Evolutionary conservation across 1,140 invertebrate genomes (phyloP).

Genomic region (Drosophila nannoptera): DNA sequence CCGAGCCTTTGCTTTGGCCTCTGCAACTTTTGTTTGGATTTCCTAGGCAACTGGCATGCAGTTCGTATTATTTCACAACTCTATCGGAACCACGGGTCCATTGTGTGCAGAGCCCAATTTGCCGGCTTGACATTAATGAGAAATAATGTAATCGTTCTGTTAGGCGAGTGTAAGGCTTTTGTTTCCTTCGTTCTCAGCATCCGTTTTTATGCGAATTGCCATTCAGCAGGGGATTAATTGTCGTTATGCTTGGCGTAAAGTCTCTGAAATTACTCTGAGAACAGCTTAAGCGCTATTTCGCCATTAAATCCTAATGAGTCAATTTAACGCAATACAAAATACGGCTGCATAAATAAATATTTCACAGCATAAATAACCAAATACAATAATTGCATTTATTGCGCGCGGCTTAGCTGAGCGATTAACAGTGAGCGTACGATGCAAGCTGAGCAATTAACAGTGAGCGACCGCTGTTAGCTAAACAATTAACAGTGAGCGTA

Average conservation of each 20-base stretch:
- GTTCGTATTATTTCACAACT: neutral
- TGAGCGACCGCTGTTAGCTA: neutral
- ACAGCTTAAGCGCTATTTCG: neutral
- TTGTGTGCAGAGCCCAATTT: conserved; percentile 49
- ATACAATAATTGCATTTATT: conserved; percentile 56
- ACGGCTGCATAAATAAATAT: conserved; percentile 36
- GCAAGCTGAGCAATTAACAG: neutral
- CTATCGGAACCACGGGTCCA: conserved; percentile 18
- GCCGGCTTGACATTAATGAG: conserved; percentile 59
- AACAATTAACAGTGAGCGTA: neutral
- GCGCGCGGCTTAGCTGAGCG: conserved; percentile 13
- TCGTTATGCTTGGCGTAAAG: conserved; percentile 17
- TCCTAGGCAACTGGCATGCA: neutral
- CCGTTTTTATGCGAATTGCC: conserved; percentile 17
- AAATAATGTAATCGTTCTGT: conserved; percentile 74
- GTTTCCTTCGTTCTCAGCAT: neutral
- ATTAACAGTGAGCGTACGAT: neutral
- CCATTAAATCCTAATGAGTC: conserved; percentile 23
- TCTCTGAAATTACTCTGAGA: neutral
- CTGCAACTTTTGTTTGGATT: neutral
- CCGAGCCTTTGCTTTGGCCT: conserved; percentile 25
- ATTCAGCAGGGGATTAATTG: conserved; percentile 38
- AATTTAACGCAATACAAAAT: conserved; percentile 30
- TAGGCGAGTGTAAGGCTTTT: conserved; percentile 41
- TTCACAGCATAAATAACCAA: conserved; percentile 44